Evolutionary conservation across 1,140 invertebrate genomes (phyloP).

Genomic region (Amphibalanus amphitrite): DNA sequence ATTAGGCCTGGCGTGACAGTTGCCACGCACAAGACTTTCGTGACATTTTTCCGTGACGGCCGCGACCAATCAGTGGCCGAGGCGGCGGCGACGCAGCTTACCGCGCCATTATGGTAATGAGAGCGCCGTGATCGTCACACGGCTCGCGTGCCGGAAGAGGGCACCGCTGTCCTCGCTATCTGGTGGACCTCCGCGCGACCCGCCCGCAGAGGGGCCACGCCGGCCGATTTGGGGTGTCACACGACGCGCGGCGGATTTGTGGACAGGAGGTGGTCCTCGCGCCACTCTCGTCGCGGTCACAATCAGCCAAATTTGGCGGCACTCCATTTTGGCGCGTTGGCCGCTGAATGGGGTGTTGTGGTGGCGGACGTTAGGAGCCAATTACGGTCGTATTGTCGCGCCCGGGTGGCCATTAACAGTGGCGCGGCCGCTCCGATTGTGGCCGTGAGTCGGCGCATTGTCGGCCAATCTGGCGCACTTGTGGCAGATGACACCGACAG

Average conservation of each 20-base stretch:
- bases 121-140: background rate
- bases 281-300: background rate
- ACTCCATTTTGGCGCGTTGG: background rate
- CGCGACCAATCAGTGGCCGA: background rate
- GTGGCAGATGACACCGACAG: background rate
- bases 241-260: background rate
- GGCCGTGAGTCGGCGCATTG: background rate
- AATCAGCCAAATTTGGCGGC: background rate
- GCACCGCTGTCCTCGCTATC: background rate
- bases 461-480: background rate
- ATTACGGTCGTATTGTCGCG: background rate
- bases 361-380: background rate
- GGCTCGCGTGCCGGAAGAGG: background rate
- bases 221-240: background rate
- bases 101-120: background rate
- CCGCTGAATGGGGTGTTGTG: background rate
- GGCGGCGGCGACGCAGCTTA: too few relatives aligned
- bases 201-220: background rate
- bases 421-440: background rate
- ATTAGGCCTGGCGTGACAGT: background rate
- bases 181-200: background rate
- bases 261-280: background rate
- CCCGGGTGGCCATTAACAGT: background rate
- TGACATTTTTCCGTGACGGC: background rate
- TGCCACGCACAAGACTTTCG: background rate